Evolutionary conservation across 2,113 vertebrate genomes (phyloP), one percentile per base, ranked within the genome.

Genomic region (Malurus cyaneus): DNA sequence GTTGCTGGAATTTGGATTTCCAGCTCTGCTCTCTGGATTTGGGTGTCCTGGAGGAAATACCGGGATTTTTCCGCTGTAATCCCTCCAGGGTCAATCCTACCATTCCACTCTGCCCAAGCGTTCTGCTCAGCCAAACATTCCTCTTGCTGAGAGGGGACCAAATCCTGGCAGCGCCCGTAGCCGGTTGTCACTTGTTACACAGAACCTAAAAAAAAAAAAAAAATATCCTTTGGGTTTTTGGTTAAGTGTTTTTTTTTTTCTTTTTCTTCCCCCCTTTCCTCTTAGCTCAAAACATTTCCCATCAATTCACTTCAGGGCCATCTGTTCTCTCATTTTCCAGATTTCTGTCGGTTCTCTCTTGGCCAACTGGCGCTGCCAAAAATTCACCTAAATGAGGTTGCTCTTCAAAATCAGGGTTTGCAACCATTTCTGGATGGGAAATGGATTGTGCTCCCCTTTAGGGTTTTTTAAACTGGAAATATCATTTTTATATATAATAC

Each of bases 271-370:
- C 21, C 2, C 7, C 8, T 71, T 65, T 72, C 39, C 17, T 73
- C 95, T 97, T 96, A 96, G 97, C 95, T 93, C 73, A n/a, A 87
- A 95, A 88, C 56, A 20, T 97, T 98, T 97, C 96, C 97, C 98
- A 97, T 94, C 93, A n/a, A 88, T 97, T 90, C 96, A n/a, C 97
- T 96, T 89, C 92, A 72, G 95, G 94, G 86, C 98, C 97, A 98
- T 98, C 98, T 98, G 89, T 97, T 98, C 95, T 98, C 97, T 97
- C 97, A 95, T 98, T 98, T 97, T 96, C 97, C 88, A 77, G 95
- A 78, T 82, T n/a, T 65, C 93, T 97, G 93, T 93, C 94, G 91
- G 89, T 71, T 85, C 85, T 88, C 79, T 67, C 92, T 96, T 93
- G 95, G 77, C 76, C 86, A 90, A 85, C 85, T 42, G n/a, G 49